These are phyloP conservation scores for Cyprinodon brontotheroides DNA, from an alignment of 2,113 vertebrate species.

Conservation along the genomic window DNA sequence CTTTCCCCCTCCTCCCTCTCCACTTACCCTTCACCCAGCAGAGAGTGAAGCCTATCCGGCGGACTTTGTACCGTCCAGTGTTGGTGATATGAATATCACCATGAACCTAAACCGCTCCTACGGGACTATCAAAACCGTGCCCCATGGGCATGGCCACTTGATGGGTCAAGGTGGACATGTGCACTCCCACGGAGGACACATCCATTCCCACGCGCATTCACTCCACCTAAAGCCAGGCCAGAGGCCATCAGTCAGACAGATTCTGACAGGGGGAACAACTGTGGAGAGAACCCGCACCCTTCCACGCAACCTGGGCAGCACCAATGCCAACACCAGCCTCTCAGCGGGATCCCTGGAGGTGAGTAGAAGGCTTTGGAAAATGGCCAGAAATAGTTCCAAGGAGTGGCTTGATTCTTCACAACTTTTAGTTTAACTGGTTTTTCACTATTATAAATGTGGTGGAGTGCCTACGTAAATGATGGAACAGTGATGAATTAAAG, in stretches of 20 bases:
- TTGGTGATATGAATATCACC: conserved; percentile 81
- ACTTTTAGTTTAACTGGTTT: conserved; percentile 10
- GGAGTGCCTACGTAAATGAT: neutral
- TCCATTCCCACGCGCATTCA: conserved; percentile 83
- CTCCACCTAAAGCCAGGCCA: conserved; percentile 90
- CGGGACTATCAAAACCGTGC: conserved; percentile 88
- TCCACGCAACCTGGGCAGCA: conserved; percentile 94
- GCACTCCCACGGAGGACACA: conserved; percentile 72
- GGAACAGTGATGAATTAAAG: conserved; percentile 1
- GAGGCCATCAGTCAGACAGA: conserved; percentile 90
- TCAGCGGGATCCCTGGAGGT: conserved; percentile 97
- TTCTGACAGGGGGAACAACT: conserved; percentile 87
- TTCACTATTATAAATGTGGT: conserved; percentile 12
- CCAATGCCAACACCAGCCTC: conserved; percentile 84
- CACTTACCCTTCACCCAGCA: conserved; percentile 79
- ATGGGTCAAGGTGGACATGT: conserved; percentile 66
- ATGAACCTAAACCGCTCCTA: conserved; percentile 92
- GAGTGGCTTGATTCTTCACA: conserved; percentile 2
- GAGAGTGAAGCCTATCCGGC: conserved; percentile 87
- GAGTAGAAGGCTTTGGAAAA: conserved; percentile 68
- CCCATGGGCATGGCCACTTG: conserved; percentile 70
- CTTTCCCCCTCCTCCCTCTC: conserved; percentile 84
- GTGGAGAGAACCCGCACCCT: conserved; percentile 95
- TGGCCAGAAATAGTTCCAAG: conserved; percentile 14
- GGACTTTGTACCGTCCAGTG: conserved; percentile 88